Conservation (phyloP, 2,797 vertebrate genomes). For the Anguilla marmorata region DNA sequence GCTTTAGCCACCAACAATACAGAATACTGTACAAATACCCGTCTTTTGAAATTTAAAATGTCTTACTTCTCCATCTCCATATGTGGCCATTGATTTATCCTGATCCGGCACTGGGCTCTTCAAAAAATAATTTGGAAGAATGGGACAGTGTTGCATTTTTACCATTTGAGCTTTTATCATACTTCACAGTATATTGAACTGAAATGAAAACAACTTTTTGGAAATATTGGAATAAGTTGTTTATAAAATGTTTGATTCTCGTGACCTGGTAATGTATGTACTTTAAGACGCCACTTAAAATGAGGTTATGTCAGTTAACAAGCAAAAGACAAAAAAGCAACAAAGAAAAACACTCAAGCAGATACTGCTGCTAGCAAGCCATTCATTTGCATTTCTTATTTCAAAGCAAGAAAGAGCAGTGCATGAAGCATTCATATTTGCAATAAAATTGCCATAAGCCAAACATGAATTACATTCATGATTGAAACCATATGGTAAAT, state of each 20-base stretch:
- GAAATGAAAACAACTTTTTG: no score
- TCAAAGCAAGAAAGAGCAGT: neutral
- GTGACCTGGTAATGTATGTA: neutral
- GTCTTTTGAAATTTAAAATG: slow-evolving; percentile 53
- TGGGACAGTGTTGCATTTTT: slow-evolving; percentile 58
- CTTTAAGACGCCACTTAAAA: neutral
- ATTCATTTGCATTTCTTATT: neutral
- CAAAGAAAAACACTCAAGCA: neutral
- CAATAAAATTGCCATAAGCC: neutral
- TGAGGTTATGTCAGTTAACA: neutral
- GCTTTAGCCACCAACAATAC: neutral
- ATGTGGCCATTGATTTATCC: slow-evolving; percentile 63
- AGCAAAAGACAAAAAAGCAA: neutral
- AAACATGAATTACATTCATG: neutral
- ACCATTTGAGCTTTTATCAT: slow-evolving; percentile 55
- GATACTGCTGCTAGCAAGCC: neutral
- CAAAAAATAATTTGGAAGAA: slow-evolving; percentile 54
- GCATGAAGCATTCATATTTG: neutral
- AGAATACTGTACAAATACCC: neutral
- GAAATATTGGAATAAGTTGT: neutral
- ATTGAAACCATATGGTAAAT: neutral
- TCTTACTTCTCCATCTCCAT: slow-evolving; percentile 78
- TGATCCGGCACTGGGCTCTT: slow-evolving; percentile 71
- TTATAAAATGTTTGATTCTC: neutral
- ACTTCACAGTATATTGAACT: neutral